Conservation (phyloP, 2,797 vertebrate genomes). For the Melanotaenia boesemani region DNA sequence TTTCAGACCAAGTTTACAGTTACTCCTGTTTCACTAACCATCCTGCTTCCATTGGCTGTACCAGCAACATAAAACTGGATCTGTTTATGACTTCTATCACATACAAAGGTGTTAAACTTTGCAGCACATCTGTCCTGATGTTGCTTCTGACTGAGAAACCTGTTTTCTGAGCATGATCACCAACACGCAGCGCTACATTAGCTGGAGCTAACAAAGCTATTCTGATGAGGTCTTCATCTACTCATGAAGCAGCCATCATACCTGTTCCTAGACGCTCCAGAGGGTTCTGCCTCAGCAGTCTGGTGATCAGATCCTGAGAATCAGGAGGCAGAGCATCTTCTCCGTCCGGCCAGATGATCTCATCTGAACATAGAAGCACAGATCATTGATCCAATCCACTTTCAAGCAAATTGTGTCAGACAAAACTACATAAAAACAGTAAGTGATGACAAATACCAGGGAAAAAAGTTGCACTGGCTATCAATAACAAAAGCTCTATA, state of each 20-base stretch:
- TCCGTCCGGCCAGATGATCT: slow-evolving; percentile 96
- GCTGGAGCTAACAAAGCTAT: not conserved
- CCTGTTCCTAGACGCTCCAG: slow-evolving; percentile 93
- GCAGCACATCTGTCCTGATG: too few relatives aligned
- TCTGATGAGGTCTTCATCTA: too few relatives aligned
- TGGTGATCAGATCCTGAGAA: slow-evolving; percentile 91
- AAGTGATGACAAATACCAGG: too few relatives aligned
- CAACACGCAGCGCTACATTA: not conserved
- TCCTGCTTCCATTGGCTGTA: too few relatives aligned
- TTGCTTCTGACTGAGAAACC: too few relatives aligned
- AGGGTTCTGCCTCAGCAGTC: slow-evolving; percentile 91
- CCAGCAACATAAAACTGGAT: too few relatives aligned
- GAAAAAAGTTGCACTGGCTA: too few relatives aligned
- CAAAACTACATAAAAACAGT: not conserved
- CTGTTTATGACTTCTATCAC: too few relatives aligned
- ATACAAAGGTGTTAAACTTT: too few relatives aligned
- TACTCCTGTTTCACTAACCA: too few relatives aligned
- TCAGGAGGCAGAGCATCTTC: slow-evolving; percentile 91
- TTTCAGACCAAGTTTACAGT: not conserved
- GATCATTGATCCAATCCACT: not conserved
- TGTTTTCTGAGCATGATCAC: too few relatives aligned
- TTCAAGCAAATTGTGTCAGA: not conserved
- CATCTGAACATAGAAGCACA: slow-evolving; percentile 82
- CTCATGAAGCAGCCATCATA: slow-evolving; percentile 42
- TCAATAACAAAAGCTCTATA: too few relatives aligned